Evolutionary conservation across 2,888 invertebrate genomes (phyloP).

Genomic region (Drosophila melanosoma): DNA sequence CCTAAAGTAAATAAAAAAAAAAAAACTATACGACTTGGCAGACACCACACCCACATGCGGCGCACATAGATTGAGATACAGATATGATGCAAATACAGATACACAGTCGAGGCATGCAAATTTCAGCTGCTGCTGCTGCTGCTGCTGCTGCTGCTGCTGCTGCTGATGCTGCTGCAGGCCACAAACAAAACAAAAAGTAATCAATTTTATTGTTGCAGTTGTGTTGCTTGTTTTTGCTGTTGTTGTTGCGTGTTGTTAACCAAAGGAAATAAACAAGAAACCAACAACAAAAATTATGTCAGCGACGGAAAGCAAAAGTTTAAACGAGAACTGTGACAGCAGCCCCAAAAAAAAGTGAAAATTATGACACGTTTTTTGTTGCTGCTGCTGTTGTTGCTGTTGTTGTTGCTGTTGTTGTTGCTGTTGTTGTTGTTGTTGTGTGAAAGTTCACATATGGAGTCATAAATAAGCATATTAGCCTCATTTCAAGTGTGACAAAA

Average conservation of each 20-base stretch:
- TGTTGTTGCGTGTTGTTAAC: constrained; percentile 38
- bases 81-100: constrained; percentile 28
- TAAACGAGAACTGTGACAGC: constrained; percentile 58
- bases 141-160: constrained; percentile 6
- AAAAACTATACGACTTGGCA: constrained; percentile 16
- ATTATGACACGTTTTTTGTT: constrained; percentile 65
- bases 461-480: constrained; percentile 82
- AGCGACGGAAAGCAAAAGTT: constrained; percentile 65
- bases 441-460: constrained; percentile 49
- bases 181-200: constrained; percentile 38
- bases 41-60: constrained; percentile 48
- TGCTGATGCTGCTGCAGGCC: constrained; percentile 20
- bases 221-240: constrained; percentile 28
- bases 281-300: constrained; percentile 48
- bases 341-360: constrained; percentile 62
- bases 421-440: constrained; percentile 16
- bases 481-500: constrained; percentile 55
- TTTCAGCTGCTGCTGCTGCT: constrained; percentile 17
- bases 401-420: not conserved
- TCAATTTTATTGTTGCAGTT: constrained; percentile 40
- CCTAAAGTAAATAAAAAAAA: not conserved
- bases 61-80: constrained; percentile 34
- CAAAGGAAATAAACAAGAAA: constrained; percentile 12
- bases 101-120: constrained; percentile 48
- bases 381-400: not conserved